A percentile compares a stretch with the other conserved stretches of the same genome.
Conservation (phyloP, 2,888 invertebrate species). For the Eupsilia transversa region DNA sequence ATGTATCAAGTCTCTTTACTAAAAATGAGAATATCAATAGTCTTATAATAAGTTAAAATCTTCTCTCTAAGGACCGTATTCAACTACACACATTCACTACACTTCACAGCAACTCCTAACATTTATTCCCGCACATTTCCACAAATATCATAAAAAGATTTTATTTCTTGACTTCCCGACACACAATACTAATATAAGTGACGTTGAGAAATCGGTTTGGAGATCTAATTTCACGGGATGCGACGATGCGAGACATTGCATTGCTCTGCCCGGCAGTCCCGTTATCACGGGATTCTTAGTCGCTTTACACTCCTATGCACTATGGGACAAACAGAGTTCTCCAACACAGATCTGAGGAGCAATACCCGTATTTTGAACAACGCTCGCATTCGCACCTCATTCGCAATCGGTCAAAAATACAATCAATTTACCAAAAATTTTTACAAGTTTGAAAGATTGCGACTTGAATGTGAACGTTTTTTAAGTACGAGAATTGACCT, state of each 20-base stretch:
- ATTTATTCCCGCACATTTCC: constrained; percentile 27
- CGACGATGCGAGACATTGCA: constrained; percentile 59
- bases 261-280: constrained; percentile 42
- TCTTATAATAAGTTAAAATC: not conserved
- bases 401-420: too few species aligned
- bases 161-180: constrained; percentile 42
- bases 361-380: too few species aligned
- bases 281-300: constrained; percentile 33
- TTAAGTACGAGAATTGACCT: too few species aligned
- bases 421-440: too few species aligned
- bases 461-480: too few species aligned
- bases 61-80: not conserved
- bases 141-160: constrained; percentile 48
- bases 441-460: too few species aligned
- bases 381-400: too few species aligned
- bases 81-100: too few species aligned
- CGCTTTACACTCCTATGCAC: constrained; percentile 32
- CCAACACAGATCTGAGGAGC: constrained; percentile 8
- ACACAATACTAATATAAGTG: constrained; percentile 56
- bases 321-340: constrained; percentile 24
- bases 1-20: not conserved
- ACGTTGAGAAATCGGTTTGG: constrained; percentile 55
- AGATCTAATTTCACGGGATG: constrained; percentile 59
- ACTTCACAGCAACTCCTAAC: constrained; percentile 13
- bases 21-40: not conserved